Percentiles rank a stretch among this genome's conserved stretches.
These are phyloP conservation scores for Argya squamiceps DNA, from an alignment of 2,797 vertebrate genomes.

Conservation along the genomic window DNA sequence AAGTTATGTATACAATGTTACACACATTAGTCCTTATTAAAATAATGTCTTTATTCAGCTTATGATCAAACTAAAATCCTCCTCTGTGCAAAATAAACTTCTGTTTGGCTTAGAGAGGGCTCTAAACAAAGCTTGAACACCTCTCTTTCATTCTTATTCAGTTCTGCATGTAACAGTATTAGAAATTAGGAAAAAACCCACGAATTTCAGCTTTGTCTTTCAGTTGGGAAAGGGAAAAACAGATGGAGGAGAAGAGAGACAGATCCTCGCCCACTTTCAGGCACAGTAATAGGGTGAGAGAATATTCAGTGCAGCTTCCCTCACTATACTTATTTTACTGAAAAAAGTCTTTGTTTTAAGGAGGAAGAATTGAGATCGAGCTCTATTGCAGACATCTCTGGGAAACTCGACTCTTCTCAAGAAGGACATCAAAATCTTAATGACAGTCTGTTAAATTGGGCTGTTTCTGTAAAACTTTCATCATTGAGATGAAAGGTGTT, in stretches of 20 bases:
- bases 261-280: background rate
- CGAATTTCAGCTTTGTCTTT: background rate
- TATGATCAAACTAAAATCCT: background rate
- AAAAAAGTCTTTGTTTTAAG: background rate
- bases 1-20: background rate
- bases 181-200: background rate
- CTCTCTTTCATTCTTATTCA: background rate
- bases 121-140: background rate
- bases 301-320: background rate
- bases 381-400: background rate
- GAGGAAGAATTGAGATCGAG: accelerated
- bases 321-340: background rate
- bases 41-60: background rate
- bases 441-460: accelerated
- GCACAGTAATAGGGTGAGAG: background rate
- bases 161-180: background rate
- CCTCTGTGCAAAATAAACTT: background rate
- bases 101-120: background rate
- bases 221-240: background rate
- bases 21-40: background rate
- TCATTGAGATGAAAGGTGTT: background rate
- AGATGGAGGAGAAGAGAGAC: background rate
- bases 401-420: background rate
- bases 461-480: background rate
- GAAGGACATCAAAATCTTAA: background rate